Evolutionary conservation across 2,888 invertebrate genomes (phyloP).

Genomic region (Drosophila paucipuncta): DNA sequence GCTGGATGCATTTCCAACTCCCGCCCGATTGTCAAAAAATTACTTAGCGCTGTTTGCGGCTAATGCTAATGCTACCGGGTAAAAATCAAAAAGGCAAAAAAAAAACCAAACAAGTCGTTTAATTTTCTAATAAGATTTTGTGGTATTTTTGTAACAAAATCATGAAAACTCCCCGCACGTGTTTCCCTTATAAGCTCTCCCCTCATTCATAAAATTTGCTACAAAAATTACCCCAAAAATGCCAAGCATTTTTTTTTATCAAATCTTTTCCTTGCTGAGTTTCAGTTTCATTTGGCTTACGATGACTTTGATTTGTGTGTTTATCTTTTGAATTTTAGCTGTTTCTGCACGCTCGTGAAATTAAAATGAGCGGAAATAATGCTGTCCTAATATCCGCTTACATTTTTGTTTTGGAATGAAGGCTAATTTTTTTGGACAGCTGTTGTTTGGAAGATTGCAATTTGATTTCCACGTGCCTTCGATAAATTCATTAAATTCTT

Average conservation of each 20-base stretch:
- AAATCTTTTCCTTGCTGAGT: slow-evolving; percentile 35
- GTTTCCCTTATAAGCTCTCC: slow-evolving; percentile 68
- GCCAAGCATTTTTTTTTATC: slow-evolving; percentile 40
- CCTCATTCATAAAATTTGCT: slow-evolving; percentile 45
- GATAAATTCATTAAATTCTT: slow-evolving; percentile 43
- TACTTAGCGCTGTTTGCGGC: slow-evolving; percentile 9
- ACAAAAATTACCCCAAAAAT: slow-evolving; percentile 74
- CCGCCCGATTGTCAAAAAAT: slow-evolving; percentile 9
- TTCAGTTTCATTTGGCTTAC: slow-evolving; percentile 63
- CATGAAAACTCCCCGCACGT: slow-evolving; percentile 63
- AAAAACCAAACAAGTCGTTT: slow-evolving; percentile 77
- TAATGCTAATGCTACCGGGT: slow-evolving; percentile 1
- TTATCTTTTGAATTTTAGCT: slow-evolving; percentile 63
- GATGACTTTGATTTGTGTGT: slow-evolving; percentile 69
- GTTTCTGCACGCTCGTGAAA: slow-evolving; percentile 37
- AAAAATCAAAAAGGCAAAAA: slow-evolving; percentile 48
- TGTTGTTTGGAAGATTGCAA: slow-evolving; percentile 52
- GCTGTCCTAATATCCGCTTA: slow-evolving; percentile 62
- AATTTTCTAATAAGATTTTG: slow-evolving; percentile 79
- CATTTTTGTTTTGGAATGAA: slow-evolving; percentile 22
- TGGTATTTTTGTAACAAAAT: slow-evolving; percentile 62
- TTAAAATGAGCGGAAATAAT: slow-evolving; percentile 71
- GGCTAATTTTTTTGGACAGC: slow-evolving; percentile 45
- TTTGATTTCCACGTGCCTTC: slow-evolving; percentile 48
- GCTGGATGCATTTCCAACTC: slow-evolving; percentile 46